Conservation (phyloP, 2,113 vertebrate genomes). For the Panurus biarmicus region DNA sequence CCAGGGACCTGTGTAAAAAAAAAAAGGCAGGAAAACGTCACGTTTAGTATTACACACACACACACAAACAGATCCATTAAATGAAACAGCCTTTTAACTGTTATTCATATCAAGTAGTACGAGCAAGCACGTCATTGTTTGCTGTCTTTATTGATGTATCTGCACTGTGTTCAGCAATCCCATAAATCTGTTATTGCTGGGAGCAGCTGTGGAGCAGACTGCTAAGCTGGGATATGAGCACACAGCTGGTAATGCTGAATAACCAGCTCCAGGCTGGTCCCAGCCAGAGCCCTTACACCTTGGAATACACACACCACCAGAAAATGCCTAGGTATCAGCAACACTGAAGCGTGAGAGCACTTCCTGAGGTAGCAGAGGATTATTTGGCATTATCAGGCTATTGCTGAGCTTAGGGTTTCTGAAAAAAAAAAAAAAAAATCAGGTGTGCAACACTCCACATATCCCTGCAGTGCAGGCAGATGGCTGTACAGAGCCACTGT, state of each 20-base stretch:
- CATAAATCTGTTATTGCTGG: background rate
- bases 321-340: background rate
- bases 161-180: background rate
- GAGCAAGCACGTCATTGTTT: background rate
- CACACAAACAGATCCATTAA: background rate
- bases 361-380: background rate
- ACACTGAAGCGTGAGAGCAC: background rate
- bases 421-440: background rate
- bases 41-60: background rate
- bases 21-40: background rate
- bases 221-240: background rate
- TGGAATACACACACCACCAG: background rate
- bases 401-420: background rate
- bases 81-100: constrained; percentile 2
- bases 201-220: background rate
- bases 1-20: background rate
- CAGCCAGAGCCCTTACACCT: background rate
- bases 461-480: background rate
- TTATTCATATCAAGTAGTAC: background rate
- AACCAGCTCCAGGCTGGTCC: background rate
- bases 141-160: background rate
- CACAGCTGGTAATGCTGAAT: background rate
- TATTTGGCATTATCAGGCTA: background rate
- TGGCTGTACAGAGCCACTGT: fast-evolving
- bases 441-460: background rate